Base-by-base conservation (phyloP, 1,140 invertebrate genomes). In the Planococcus citri region DNA sequence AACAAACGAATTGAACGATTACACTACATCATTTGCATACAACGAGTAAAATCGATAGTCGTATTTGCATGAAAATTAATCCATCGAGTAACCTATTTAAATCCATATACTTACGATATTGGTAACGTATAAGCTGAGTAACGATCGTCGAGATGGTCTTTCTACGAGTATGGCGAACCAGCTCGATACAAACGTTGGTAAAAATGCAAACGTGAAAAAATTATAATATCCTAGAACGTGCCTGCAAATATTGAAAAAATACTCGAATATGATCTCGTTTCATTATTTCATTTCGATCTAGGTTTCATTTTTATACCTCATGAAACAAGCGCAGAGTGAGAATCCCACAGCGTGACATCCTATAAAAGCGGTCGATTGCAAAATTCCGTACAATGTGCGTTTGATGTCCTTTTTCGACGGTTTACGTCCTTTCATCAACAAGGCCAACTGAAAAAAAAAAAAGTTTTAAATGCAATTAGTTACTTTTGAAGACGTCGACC, bases 291-390 rank as follows among this genome's bases (percentile, higher is more conserved):
- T 38, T 25, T n/a, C 20, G 10, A 38, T 64, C 25, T 2, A 21
- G 17, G 24, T 67, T 29, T 71, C 27, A 21, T 57, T 38, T 58
- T 22, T 20, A 9, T 81, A 87, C 84, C 86, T 83, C 72, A 86
- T 75, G 27, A 78, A 69, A 77, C 90, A 93, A 73, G 89, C 83
- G 73, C 85, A 85, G 41, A 85, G 74, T 3, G 89, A 84, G 77
- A 87, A 92, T 9, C 85, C 80, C 77, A 88, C 87, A 29, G 81
- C 87, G 79, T 88, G 89, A 73, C 84, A 86, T 33, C 85, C 85
- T 22, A 93, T 78, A 77, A 93, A 93, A 0, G 84, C 81, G 0
- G 87, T 86, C 0, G 90, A 92, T 76, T 87, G 87, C 1, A 89
- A 71, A 64, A 90, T 87, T 60, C 87, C 87, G 25, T 82, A 75